phyloP scores from a whole-genome alignment of 53 echinoderm and acorn worm species.

The Holothuria scabra region DNA sequence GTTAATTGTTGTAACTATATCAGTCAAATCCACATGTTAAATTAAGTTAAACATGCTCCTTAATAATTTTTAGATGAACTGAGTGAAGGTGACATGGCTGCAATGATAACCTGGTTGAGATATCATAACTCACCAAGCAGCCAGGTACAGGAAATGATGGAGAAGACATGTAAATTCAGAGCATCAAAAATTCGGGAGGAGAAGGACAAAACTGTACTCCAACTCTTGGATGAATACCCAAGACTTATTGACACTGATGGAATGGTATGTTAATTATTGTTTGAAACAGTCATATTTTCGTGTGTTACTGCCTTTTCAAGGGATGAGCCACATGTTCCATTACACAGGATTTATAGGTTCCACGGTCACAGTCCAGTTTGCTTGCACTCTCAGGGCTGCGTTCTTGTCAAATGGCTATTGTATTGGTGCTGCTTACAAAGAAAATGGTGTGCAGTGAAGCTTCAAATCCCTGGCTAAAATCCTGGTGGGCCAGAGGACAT shows the following conservation, averaged over 20 bases:
- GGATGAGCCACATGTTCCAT: background rate
- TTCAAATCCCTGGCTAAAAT: no score
- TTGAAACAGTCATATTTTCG: background rate
- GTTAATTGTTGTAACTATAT: no score
- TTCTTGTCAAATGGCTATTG: no score
- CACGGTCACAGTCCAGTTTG: no score
- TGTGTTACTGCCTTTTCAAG: constrained; percentile 2
- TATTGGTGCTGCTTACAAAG: no score
- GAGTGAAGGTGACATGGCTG: constrained; percentile 7
- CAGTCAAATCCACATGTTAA: no score
- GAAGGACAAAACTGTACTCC: constrained; percentile 17
- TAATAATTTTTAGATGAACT: constrained; percentile 7
- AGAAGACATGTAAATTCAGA: background rate
- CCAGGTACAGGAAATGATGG: constrained; percentile 10
- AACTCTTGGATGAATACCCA: constrained; percentile 12
- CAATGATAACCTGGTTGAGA: constrained; percentile 9
- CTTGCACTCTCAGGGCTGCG: no score
- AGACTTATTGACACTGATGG: constrained; percentile 21
- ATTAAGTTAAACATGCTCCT: background rate
- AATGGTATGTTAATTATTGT: constrained; percentile 12
- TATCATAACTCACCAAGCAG: constrained; percentile 6
- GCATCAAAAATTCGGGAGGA: constrained; percentile 9
- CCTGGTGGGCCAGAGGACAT: no score
- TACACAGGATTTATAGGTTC: no score
- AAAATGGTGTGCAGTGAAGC: no score